phyloP scores from a whole-genome alignment of 2,888 invertebrate species.

The Automeris io region DNA sequence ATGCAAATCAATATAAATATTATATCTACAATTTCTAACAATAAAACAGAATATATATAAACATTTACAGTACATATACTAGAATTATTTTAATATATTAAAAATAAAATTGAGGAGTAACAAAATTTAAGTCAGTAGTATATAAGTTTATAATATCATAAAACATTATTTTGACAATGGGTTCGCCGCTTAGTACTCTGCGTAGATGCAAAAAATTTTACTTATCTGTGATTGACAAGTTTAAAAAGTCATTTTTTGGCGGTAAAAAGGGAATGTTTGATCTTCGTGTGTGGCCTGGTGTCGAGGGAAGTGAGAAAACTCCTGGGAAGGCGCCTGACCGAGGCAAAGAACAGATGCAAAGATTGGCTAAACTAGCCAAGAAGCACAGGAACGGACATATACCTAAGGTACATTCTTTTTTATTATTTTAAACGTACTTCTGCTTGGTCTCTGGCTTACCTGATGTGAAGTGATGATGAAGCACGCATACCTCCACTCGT shows the following conservation, averaged over 20 bases:
- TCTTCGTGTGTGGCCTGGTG: slow-evolving; percentile 93
- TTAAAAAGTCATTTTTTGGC: slow-evolving; percentile 34
- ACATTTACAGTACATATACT: too few relatives aligned
- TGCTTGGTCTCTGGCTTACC: neutral
- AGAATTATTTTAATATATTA: too few relatives aligned
- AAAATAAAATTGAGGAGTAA: too few relatives aligned
- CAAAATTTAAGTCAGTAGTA: too few relatives aligned
- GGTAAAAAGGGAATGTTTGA: slow-evolving; percentile 86
- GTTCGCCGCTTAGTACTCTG: slow-evolving; percentile 31
- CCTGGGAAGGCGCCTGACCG: slow-evolving; percentile 90
- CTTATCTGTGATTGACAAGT: slow-evolving; percentile 22
- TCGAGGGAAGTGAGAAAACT: slow-evolving; percentile 87
- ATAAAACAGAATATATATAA: too few relatives aligned
- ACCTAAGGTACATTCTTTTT: slow-evolving; percentile 80
- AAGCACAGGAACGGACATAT: slow-evolving; percentile 96
- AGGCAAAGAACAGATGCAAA: slow-evolving; percentile 91
- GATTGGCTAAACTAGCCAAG: slow-evolving; percentile 93
- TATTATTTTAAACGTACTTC: neutral
- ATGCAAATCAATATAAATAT: too few relatives aligned
- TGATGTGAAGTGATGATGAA: too few relatives aligned
- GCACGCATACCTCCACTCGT: too few relatives aligned
- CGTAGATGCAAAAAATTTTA: slow-evolving; percentile 32
- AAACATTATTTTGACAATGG: slow-evolving; percentile 42
- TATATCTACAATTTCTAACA: too few relatives aligned
- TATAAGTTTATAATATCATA: too few relatives aligned